A percentile compares a stretch with the other conserved stretches of the same genome.
phyloP scores from a whole-genome alignment of 2,888 invertebrate species.

The Craniophora ligustri region DNA sequence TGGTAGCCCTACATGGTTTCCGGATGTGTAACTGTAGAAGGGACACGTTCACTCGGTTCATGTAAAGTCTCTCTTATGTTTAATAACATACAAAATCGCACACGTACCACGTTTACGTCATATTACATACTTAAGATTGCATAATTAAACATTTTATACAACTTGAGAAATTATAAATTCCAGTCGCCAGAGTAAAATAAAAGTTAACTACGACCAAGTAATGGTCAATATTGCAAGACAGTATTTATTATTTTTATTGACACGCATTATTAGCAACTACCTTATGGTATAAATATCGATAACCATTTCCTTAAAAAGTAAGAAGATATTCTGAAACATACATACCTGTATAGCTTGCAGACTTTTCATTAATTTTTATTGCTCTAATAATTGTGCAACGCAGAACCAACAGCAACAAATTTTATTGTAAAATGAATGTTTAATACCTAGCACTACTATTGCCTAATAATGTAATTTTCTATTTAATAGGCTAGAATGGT shows the following conservation, averaged over 20 bases:
- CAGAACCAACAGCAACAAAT: conserved; percentile 28
- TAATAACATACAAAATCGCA: neutral
- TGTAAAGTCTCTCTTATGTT: neutral
- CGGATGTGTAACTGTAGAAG: conserved; percentile 43
- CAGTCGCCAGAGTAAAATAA: too few species aligned
- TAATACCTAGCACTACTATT: conserved; percentile 17
- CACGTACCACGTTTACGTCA: too few species aligned
- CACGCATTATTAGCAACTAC: too few species aligned
- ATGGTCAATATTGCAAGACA: too few species aligned
- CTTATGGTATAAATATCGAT: too few species aligned
- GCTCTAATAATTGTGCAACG: conserved; percentile 29
- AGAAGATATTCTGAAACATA: conserved; percentile 4
- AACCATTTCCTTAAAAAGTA: neutral
- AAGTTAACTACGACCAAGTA: too few species aligned
- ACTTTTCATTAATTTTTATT: conserved; percentile 20
- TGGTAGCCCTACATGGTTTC: conserved; percentile 51
- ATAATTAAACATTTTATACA: too few species aligned
- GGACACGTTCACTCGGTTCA: conserved; percentile 17
- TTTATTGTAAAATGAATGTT: conserved; percentile 38
- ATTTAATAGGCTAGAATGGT: conserved; percentile 21
- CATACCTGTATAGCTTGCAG: conserved; percentile 30
- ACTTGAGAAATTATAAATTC: too few species aligned
- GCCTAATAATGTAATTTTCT: conserved; percentile 38
- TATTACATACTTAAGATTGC: too few species aligned
- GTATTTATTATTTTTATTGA: too few species aligned